Evolutionary conservation across 2,797 vertebrate species (phyloP), one percentile per base, ranked within the genome.

Genomic region (Poeciliopsis paucimaculata): DNA sequence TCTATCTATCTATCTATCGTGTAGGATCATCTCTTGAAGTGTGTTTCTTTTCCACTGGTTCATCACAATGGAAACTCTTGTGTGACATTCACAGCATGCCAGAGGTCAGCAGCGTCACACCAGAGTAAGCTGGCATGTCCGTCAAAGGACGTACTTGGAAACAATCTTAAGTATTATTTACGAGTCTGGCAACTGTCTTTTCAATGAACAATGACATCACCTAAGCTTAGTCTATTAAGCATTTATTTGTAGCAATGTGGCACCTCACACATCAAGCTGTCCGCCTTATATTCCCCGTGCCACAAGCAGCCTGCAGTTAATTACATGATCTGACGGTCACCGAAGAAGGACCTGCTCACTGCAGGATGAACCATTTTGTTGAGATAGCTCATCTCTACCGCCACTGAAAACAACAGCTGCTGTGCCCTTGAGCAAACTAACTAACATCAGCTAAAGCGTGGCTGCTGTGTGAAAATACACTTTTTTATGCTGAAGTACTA

Each of bases 121-220:
- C 46, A 83, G 72, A 82, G 85, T 83, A 90, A 91, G 86, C 86
- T 75, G 84, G 77, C 84, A 78, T 83, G 92, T 93, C 93, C 91
- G 82, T 95, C 92, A 92, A 90, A 93, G 90, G 82, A 93, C 64
- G 81, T 82, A 87, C 85, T 95, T 93, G 92, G 94, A 94, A 95
- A 94, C 87, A 90, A 95, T 96, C 95, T 95, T 93, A 89, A 94
- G 93, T 90, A 87, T 94, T 94, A 96, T 96, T 96, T 96, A 95
- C 77, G 92, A 95, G 90, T 83, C 87, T 78, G 85, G 84, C 91
- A 90, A 90, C 88, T 93, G 91, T 86, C 86, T 81, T 91, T 88
- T 92, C 93, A 91, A 85, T 95, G 93, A 94, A 94, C 93, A 91
- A 94, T 91, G 92, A 94, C 94, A 94, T 95, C 93, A 93, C 90